These are phyloP conservation scores for Petrocephalus schoutedeni DNA, from an alignment of 2,797 vertebrate genomes.

Conservation along the genomic window DNA sequence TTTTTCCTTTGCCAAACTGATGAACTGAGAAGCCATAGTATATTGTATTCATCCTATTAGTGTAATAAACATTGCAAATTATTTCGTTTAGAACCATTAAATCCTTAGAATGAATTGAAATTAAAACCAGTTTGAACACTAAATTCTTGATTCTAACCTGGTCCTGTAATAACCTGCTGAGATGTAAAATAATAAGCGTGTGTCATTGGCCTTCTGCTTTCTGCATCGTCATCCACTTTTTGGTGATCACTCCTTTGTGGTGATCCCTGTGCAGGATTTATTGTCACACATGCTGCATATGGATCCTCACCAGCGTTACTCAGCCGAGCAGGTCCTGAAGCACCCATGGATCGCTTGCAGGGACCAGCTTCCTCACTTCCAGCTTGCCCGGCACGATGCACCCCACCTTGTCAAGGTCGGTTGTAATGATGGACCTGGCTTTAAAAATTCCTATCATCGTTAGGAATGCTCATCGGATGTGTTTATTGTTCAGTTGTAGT, in stretches of 20 bases:
- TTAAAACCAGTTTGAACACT: not conserved
- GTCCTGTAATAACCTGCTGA: not conserved
- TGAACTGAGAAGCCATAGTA: not conserved
- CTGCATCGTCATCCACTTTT: not conserved
- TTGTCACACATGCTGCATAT: conserved; percentile 95
- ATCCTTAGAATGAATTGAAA: not conserved
- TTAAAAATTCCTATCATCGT: not conserved
- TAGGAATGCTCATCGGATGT: not conserved
- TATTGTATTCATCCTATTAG: not conserved
- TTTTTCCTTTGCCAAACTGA: not conserved
- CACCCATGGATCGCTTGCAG: conserved; percentile 93
- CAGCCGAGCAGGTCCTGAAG: conserved; percentile 88
- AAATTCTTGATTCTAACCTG: not conserved
- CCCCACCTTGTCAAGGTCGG: conserved; percentile 84
- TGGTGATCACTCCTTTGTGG: not conserved
- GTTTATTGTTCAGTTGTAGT: not conserved
- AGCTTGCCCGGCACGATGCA: conserved; percentile 83
- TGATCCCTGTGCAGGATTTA: conserved; percentile 71
- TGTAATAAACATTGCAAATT: not conserved
- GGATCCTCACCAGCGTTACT: conserved; percentile 91
- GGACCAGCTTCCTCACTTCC: conserved; percentile 83
- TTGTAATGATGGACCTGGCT: not conserved
- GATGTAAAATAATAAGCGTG: not conserved
- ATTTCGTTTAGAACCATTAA: not conserved
- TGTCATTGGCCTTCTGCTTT: not conserved